These are phyloP conservation scores for Argyresthia albistria DNA, from an alignment of 2,888 invertebrate species.

Conservation along the genomic window DNA sequence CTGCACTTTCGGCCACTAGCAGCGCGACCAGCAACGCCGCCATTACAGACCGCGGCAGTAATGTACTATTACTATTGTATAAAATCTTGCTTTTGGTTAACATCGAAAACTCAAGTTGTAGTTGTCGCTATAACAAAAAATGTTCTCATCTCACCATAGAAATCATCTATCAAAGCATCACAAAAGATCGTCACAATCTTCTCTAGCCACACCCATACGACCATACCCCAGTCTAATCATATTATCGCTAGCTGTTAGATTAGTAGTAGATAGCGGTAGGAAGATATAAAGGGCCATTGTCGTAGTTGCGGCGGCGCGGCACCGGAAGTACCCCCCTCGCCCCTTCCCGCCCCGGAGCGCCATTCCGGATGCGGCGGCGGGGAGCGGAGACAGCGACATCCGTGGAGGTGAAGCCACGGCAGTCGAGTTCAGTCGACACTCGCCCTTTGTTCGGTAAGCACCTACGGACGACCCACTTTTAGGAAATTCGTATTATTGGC, in stretches of 20 bases:
- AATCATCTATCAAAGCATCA: not conserved
- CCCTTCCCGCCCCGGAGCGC: conserved; percentile 18
- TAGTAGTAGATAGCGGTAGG: conserved; percentile 57
- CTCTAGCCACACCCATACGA: not conserved
- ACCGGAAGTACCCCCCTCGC: conserved; percentile 18
- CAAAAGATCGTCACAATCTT: not conserved
- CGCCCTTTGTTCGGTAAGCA: conserved; percentile 31
- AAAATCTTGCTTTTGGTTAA: too few species aligned
- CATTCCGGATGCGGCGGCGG: conserved; percentile 53
- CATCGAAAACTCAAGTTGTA: too few species aligned
- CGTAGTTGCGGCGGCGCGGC: conserved; percentile 30
- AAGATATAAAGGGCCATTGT: conserved; percentile 59
- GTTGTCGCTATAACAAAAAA: too few species aligned
- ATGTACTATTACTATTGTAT: too few species aligned
- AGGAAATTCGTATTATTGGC: conserved; percentile 25
- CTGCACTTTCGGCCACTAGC: too few species aligned
- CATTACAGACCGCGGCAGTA: too few species aligned
- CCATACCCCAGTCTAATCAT: conserved; percentile 30
- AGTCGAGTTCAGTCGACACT: conserved; percentile 20
- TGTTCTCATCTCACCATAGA: not conserved
- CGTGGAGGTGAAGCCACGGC: conserved; percentile 46
- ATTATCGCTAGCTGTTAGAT: conserved; percentile 45
- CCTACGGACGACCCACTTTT: conserved; percentile 27
- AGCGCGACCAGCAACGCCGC: too few species aligned
- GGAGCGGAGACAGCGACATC: conserved; percentile 60